These are phyloP conservation scores for Pantherophis vulpinus DNA, from an alignment of 2,797 vertebrate species.

Conservation along the genomic window DNA sequence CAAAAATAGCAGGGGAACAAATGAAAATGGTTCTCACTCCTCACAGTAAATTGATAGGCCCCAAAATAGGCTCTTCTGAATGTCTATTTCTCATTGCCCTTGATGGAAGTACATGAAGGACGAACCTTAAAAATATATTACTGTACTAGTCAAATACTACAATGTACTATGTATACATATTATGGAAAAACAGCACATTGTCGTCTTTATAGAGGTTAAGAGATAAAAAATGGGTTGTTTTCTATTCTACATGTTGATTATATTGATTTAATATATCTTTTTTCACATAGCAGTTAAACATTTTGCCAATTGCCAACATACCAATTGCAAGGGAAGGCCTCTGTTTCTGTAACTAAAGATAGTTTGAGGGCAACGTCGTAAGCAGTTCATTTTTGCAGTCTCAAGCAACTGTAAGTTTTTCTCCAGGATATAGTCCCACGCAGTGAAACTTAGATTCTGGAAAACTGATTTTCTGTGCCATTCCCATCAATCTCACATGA, in stretches of 20 bases:
- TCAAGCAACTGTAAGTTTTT: not conserved
- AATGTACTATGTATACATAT: not conserved
- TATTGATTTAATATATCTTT: not conserved
- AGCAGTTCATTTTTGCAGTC: not conserved
- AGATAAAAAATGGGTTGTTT: not conserved
- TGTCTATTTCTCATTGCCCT: not conserved
- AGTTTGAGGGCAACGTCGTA: not conserved
- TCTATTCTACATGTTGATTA: not conserved
- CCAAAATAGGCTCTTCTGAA: not conserved
- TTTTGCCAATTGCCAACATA: not conserved
- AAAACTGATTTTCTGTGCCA: not conserved
- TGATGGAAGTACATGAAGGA: not conserved
- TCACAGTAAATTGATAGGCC: not conserved
- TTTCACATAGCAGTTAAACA: not conserved
- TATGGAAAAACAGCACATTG: not conserved
- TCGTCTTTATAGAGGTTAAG: not conserved
- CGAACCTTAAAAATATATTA: not conserved
- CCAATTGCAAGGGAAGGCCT: not conserved
- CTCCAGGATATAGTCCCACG: not conserved
- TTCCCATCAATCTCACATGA: not conserved
- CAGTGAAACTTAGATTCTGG: not conserved
- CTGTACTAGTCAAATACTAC: not conserved
- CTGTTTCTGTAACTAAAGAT: not conserved
- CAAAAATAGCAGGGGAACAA: not conserved
- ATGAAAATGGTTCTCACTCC: not conserved